phyloP scores from a whole-genome alignment of 2,888 invertebrate genomes.

The Ischnura elegans region DNA sequence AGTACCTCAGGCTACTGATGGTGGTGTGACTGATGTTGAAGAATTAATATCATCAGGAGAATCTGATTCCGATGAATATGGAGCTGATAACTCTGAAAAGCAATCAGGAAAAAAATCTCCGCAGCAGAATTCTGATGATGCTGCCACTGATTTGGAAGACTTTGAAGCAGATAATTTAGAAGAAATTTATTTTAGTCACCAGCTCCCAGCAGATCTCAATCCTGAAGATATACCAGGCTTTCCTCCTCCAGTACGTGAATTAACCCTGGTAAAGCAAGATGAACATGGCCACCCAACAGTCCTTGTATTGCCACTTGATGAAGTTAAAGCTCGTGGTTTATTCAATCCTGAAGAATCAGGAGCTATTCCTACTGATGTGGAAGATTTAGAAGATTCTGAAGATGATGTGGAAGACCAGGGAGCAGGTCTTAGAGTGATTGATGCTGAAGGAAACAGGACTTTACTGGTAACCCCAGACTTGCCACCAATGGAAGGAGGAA shows the following conservation, averaged over 20 bases:
- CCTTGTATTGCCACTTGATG: constrained; percentile 78
- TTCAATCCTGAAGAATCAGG: constrained; percentile 68
- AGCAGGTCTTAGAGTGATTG: constrained; percentile 67
- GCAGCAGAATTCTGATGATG: constrained; percentile 73
- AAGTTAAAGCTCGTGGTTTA: constrained; percentile 72
- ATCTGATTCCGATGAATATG: constrained; percentile 30
- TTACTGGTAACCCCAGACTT: constrained; percentile 71
- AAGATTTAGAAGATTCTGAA: constrained; percentile 77
- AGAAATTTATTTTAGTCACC: constrained; percentile 71
- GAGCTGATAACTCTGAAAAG: constrained; percentile 72
- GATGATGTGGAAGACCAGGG: constrained; percentile 73
- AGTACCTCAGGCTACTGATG: constrained; percentile 71
- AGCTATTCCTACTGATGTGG: constrained; percentile 76
- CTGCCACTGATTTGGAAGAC: constrained; percentile 77
- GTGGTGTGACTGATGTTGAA: constrained; percentile 79
- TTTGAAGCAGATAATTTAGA: constrained; percentile 71
- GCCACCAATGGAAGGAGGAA: constrained; percentile 74
- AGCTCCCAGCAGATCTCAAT: constrained; percentile 70
- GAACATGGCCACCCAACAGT: constrained; percentile 77
- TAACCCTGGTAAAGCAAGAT: constrained; percentile 77
- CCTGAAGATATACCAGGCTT: constrained; percentile 74
- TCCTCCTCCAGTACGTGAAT: constrained; percentile 78
- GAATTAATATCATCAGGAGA: constrained; percentile 76
- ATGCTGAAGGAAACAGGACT: constrained; percentile 39
- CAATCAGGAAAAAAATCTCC: constrained; percentile 70